Base-by-base conservation (phyloP, 2,797 vertebrate genomes). In the Pachyuromys duprasi region DNA sequence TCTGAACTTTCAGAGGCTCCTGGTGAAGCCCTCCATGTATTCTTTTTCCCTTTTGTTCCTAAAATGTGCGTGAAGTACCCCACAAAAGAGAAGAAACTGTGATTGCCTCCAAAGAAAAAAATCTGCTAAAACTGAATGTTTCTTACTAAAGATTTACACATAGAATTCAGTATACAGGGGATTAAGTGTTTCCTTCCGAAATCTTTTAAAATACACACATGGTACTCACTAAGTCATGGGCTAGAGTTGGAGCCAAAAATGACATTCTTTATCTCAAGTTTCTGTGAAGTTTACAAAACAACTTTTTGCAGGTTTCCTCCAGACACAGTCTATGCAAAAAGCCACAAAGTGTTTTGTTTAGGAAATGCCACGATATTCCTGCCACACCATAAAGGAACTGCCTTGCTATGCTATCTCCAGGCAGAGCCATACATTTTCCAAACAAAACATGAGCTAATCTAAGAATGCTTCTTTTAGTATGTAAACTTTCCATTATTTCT, bases 381-480 rank as follows among this genome's bases (percentile, higher is more conserved):
- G 91, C 88, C 88, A 96, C 95, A 91, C 95, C 67, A 76, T 86
- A 89, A 96, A 96, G 94, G 96, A 97, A 96, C 86, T 91, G 86
- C 49, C 82, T 90, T 76, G 49, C 86, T 93, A 1, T 87, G 74
- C 88, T 97, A 94, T 96, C 96, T 98, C 90, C 42, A 81, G 94
- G 93, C 88, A 86, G 86, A 95, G 91, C 84, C 63, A 14, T 55
- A 78, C 65, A 15, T 96, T 96, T 96, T 96, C 96, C 97, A 98
- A 97, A 96, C 84, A 97, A 97, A 97, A 96, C 93, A 97, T 96
- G 90, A 96, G 82, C 96, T 97, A 96, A 98, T 97, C 91, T 93
- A 17, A 93, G 94, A 92, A 82, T 63, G 65, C n/a, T 84, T 96
- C 55, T 86, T 89, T 76, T 86, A 89, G 26, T 78, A 93, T 91